Evolutionary conservation across 2,888 invertebrate species (phyloP).

Genomic region (Habroteleia sp.): DNA sequence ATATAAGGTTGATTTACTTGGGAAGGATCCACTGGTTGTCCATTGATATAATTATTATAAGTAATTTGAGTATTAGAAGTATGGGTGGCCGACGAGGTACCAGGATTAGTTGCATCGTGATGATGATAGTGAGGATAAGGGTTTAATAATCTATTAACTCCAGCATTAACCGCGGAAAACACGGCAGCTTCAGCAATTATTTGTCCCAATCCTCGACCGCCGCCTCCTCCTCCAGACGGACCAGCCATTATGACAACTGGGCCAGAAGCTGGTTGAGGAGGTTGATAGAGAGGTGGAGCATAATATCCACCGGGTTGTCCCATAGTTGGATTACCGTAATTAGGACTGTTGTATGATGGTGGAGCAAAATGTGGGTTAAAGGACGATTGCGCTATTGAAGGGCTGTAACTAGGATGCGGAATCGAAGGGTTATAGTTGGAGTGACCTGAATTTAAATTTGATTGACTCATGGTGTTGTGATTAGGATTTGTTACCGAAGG

Average conservation of each 20-base stretch:
- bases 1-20: slow-evolving; percentile 14
- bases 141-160: slow-evolving; percentile 58
- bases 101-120: neutral
- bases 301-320: slow-evolving; percentile 33
- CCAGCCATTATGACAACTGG: slow-evolving; percentile 54
- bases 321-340: slow-evolving; percentile 13
- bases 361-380: slow-evolving; percentile 46
- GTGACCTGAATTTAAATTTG: slow-evolving; percentile 13
- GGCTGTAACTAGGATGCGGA: slow-evolving; percentile 18
- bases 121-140: slow-evolving; percentile 37
- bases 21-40: slow-evolving; percentile 36
- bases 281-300: slow-evolving; percentile 50
- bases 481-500: slow-evolving; percentile 36
- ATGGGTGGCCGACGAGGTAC: neutral
- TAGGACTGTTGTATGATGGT: slow-evolving; percentile 18
- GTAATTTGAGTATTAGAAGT: slow-evolving; percentile 49
- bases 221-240: slow-evolving; percentile 30
- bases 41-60: slow-evolving; percentile 60
- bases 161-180: slow-evolving; percentile 55
- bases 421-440: slow-evolving; percentile 18
- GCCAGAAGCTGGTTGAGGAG: slow-evolving; percentile 51
- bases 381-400: slow-evolving; percentile 33
- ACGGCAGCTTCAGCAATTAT: slow-evolving; percentile 59
- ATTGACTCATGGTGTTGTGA: slow-evolving; percentile 23
- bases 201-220: slow-evolving; percentile 55